phyloP scores from a whole-genome alignment of 2,113 vertebrate genomes.

The Tenrec ecaudatus region DNA sequence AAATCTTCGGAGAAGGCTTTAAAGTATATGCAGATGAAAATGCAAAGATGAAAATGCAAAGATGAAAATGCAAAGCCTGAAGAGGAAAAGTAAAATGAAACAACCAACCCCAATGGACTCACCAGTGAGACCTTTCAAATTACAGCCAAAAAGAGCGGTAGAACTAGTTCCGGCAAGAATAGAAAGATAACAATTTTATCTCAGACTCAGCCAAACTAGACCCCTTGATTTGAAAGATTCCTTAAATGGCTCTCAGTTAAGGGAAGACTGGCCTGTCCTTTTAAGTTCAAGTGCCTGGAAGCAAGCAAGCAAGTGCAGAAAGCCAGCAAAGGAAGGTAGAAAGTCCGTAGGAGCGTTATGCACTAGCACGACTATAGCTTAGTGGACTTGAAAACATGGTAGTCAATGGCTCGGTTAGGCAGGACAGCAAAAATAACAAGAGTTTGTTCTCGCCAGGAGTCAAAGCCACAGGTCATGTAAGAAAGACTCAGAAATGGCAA shows the following conservation, averaged over 20 bases:
- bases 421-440: neutral
- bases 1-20: slow-evolving; percentile 11
- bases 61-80: neutral
- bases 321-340: neutral
- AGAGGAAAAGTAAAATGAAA: slow-evolving; percentile 38
- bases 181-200: neutral
- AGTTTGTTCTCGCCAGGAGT: neutral
- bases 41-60: neutral
- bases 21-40: neutral
- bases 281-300: slow-evolving; percentile 10
- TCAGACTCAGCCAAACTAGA: slow-evolving; percentile 12
- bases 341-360: neutral
- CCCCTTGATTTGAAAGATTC: neutral
- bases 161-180: slow-evolving; percentile 13
- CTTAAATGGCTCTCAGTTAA: neutral
- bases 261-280: neutral
- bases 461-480: neutral
- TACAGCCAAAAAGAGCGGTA: neutral
- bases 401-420: neutral
- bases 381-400: neutral
- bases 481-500: neutral
- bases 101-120: no score
- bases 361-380: neutral
- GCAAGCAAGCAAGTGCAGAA: neutral
- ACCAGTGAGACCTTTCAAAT: neutral